Evolutionary conservation across 2,797 vertebrate genomes (phyloP).

Genomic region (Denticeps clupeoides): DNA sequence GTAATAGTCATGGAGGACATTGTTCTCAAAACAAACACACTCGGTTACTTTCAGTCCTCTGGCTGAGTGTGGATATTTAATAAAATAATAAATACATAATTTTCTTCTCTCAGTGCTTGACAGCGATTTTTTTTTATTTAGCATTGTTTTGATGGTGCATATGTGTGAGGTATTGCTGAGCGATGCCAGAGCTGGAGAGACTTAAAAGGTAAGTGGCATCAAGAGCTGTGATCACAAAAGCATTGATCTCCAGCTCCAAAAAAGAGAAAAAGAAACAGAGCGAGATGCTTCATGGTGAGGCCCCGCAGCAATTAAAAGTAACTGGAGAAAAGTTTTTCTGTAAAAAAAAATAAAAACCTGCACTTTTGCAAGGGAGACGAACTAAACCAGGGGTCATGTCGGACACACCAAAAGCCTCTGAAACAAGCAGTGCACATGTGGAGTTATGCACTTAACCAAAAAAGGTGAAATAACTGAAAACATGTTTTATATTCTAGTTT

Average conservation of each 20-base stretch:
- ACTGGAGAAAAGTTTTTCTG: conserved; percentile 19
- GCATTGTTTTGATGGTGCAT: neutral
- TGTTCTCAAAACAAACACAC: too few relatives aligned
- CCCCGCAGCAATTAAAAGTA: conserved; percentile 8
- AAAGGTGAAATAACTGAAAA: too few relatives aligned
- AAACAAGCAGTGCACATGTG: conserved; percentile 19
- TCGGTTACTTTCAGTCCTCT: too few relatives aligned
- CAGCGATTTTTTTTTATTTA: neutral
- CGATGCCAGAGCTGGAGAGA: neutral
- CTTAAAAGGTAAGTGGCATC: neutral
- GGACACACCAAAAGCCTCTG: conserved; percentile 12
- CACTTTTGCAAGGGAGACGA: conserved; percentile 9
- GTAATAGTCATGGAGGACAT: too few relatives aligned
- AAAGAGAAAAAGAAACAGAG: conserved; percentile 1
- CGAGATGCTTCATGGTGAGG: neutral
- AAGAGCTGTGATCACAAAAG: neutral
- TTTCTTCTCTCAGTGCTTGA: too few relatives aligned
- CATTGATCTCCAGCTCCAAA: neutral
- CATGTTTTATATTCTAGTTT: too few relatives aligned
- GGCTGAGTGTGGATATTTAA: too few relatives aligned
- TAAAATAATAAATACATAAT: too few relatives aligned
- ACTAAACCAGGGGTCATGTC: conserved; percentile 11
- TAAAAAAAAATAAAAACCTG: conserved; percentile 10
- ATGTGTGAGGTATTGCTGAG: neutral
- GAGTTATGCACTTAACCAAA: too few relatives aligned